These are phyloP conservation scores for Ormyrus thymus DNA, from an alignment of 2,888 invertebrate species.

Conservation along the genomic window DNA sequence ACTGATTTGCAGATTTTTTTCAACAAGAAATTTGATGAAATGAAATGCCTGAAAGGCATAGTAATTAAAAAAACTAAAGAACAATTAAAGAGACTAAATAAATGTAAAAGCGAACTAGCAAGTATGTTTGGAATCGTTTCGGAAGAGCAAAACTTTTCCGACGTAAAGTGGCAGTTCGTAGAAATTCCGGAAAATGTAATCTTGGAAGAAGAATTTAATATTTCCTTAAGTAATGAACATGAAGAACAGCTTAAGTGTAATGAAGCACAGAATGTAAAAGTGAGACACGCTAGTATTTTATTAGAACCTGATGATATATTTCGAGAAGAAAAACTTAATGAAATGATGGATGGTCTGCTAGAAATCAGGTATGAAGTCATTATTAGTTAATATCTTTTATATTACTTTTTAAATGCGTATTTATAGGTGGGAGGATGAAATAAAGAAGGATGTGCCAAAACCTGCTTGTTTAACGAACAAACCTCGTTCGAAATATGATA, in stretches of 20 bases:
- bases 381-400: neutral
- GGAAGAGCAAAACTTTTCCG: neutral
- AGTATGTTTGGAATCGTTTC: conserved; percentile 57
- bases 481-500: conserved; percentile 82
- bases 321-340: conserved; percentile 82
- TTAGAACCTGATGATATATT: conserved; percentile 70
- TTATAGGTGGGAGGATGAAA: conserved; percentile 89
- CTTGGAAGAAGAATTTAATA: conserved; percentile 61
- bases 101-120: conserved; percentile 78
- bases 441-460: conserved; percentile 86
- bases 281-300: conserved; percentile 60
- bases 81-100: conserved; percentile 80
- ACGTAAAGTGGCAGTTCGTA: conserved; percentile 71
- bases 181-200: conserved; percentile 81
- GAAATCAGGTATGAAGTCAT: conserved; percentile 77
- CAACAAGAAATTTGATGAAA: conserved; percentile 84
- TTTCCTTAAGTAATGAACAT: conserved; percentile 70
- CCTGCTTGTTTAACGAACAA: conserved; percentile 81
- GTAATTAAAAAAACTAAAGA: conserved; percentile 81
- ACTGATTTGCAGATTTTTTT: conserved; percentile 75
- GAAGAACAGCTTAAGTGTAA: conserved; percentile 73
- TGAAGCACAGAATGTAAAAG: conserved; percentile 62
- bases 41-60: conserved; percentile 79
- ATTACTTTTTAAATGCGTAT: neutral
- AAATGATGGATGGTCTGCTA: conserved; percentile 92